Base-by-base conservation (phyloP, 2,888 invertebrate species). In the Drosophila atripex region DNA sequence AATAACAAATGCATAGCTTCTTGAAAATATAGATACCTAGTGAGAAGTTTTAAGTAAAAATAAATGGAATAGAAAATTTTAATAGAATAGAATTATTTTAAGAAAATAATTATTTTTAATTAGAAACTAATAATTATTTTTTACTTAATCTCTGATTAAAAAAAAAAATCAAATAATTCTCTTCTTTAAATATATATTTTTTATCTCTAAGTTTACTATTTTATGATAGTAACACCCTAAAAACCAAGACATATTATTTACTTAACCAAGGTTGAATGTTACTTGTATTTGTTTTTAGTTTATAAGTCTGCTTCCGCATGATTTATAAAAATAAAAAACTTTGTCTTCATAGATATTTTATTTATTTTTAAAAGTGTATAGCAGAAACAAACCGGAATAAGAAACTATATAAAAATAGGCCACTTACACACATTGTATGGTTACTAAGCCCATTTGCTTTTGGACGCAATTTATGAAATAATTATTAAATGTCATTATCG, bases 401-500 rank as follows among this genome's bases (percentile, higher is more conserved):
- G 18, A 21, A 12, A 8, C 12, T 1, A 12, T 6, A 16, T 2
- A 28, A 18, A 18, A 32, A 38, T 35, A n/a, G 35, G 49, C 35
- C 25, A 28, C 18, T 9, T 7, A 38, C 32, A 47, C 23, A 54
- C 43, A 45, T 32, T 32, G 52, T 45, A 45, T 21, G 16, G 14
- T 39, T 8, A 14, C 39, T 14, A 39, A 14, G 28, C 28, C 25
- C 28, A 30, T 32, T 28, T 38, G 25, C 28, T 18, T 32, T 28
- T 38, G 25, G 25, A 12, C 38, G 38, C 68, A 43, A 21, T 21
- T 43, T 43, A 21, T 47, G 65, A 71, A 86, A 60, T 80, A 74
- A 69, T 70, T 85, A 78, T 87, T 73, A 75, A 85, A 87, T 87
- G 71, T 74, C 77, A 82, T 76, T 87, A 84, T 86, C 83, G 88